phyloP scores from a whole-genome alignment of 2,797 vertebrate genomes.

The Tarsius wallacei region DNA sequence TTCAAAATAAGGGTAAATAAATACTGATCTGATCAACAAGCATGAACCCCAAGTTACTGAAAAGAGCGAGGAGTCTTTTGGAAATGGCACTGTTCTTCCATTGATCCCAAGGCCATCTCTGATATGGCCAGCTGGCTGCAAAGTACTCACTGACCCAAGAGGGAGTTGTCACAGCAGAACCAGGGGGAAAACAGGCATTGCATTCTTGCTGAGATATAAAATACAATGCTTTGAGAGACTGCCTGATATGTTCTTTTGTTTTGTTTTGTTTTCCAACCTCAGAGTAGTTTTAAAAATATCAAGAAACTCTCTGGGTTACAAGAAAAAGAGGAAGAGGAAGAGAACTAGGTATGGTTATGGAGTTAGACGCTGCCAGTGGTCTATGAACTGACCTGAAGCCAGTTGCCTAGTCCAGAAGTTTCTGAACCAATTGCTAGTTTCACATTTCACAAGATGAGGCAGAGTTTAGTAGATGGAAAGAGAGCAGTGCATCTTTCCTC shows the following conservation, averaged over 20 bases:
- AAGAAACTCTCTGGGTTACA: background rate
- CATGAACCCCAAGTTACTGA: background rate
- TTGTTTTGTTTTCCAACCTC: background rate
- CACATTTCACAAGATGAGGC: background rate
- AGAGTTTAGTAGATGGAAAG: background rate
- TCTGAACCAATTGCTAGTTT: background rate
- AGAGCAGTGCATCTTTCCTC: background rate
- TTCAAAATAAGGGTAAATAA: conserved; percentile 28
- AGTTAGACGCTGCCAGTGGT: background rate
- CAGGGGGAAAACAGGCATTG: background rate
- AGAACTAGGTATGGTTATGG: background rate
- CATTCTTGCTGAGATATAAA: conserved; percentile 24
- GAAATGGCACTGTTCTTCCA: background rate
- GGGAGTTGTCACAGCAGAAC: background rate
- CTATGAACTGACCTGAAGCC: background rate
- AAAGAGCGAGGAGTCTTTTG: background rate
- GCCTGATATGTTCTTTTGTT: background rate
- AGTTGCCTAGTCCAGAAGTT: background rate
- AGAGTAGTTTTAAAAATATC: conserved; percentile 48
- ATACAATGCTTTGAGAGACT: conserved; percentile 17
- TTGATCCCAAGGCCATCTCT: background rate
- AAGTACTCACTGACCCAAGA: background rate
- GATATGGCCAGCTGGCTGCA: background rate
- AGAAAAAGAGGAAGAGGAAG: background rate
- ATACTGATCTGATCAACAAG: background rate